Evolutionary conservation across 1,140 invertebrate species (phyloP).

Genomic region (Dufourea novaeangliae): DNA sequence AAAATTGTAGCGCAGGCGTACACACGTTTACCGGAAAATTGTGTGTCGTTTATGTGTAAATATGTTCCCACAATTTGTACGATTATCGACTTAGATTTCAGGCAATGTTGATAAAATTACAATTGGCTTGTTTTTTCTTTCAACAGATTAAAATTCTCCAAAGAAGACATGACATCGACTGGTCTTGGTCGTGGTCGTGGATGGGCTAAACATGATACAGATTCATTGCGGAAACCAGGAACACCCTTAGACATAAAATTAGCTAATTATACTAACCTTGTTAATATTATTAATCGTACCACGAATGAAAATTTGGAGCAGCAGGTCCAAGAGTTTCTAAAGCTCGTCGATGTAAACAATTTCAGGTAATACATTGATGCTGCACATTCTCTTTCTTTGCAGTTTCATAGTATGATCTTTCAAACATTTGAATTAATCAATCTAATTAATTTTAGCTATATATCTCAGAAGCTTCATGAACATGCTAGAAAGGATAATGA

Average conservation of each 20-base stretch:
- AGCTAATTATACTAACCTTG: background rate
- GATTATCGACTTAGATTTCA: too few relatives aligned
- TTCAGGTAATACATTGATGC: slow-evolving; percentile 14
- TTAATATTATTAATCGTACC: slow-evolving; percentile 4
- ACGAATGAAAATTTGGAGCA: background rate
- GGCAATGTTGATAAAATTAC: too few relatives aligned
- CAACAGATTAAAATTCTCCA: background rate
- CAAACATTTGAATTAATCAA: background rate
- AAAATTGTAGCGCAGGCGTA: too few relatives aligned
- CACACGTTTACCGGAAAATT: too few relatives aligned
- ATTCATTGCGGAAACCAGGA: slow-evolving; percentile 30
- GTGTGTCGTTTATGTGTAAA: too few relatives aligned
- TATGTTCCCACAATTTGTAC: too few relatives aligned
- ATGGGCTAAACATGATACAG: slow-evolving; percentile 15
- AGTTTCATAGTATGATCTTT: background rate
- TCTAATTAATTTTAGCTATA: slow-evolving; percentile 18
- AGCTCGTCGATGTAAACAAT: background rate
- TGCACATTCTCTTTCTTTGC: background rate
- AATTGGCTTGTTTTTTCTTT: background rate
- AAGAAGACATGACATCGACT: slow-evolving; percentile 24
- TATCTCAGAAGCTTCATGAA: slow-evolving; percentile 13
- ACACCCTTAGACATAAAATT: background rate
- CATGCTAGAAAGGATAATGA: slow-evolving; percentile 16
- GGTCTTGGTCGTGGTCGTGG: slow-evolving; percentile 48
- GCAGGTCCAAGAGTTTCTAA: background rate